Evolutionary conservation across 2,797 vertebrate genomes (phyloP).

Genomic region (Mormyrops attenuatus): DNA sequence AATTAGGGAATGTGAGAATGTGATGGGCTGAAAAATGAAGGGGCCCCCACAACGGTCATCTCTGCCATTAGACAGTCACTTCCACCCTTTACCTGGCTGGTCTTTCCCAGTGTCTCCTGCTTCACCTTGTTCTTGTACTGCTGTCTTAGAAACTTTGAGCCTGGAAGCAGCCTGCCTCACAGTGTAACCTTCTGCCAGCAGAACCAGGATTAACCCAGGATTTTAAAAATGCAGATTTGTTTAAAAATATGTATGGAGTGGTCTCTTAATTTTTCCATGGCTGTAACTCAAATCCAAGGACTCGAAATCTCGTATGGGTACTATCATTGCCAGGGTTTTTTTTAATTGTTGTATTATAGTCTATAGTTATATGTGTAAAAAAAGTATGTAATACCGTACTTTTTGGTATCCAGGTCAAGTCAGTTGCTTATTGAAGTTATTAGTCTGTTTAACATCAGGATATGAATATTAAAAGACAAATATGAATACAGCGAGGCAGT

Average conservation of each 20-base stretch:
- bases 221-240: neutral
- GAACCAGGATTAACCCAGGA: neutral
- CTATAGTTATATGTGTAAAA: neutral
- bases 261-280: neutral
- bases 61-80: too few species aligned
- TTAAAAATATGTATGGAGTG: neutral
- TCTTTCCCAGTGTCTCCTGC: neutral
- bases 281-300: neutral
- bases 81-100: neutral
- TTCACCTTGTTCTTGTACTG: neutral
- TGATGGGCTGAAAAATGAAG: too few species aligned
- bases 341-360: neutral
- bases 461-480: neutral
- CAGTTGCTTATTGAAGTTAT: neutral
- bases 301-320: neutral
- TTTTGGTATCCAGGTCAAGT: neutral
- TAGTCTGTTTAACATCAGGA: neutral
- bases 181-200: neutral
- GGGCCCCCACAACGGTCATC: too few species aligned
- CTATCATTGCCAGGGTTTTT: neutral
- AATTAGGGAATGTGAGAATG: too few species aligned
- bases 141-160: neutral
- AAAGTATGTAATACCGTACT: neutral
- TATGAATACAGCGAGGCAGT: neutral
- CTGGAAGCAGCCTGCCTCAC: neutral